A percentile compares a stretch with the other conserved stretches of the same genome.
These are phyloP conservation scores for Polymixis lichenea DNA, from an alignment of 2,888 invertebrate species.

Conservation along the genomic window DNA sequence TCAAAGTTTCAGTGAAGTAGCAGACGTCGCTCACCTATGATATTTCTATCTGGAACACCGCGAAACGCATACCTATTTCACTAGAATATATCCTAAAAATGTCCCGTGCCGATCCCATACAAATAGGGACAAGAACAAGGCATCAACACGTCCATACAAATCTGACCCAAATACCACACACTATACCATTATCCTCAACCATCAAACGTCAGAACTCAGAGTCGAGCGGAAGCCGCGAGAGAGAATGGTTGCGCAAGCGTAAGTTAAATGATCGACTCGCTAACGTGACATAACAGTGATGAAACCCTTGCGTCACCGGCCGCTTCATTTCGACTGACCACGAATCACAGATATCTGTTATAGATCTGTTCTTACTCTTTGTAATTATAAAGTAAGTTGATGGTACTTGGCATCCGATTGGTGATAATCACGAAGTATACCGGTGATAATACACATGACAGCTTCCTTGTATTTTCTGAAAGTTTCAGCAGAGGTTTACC, in stretches of 20 bases:
- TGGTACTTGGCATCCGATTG: neutral
- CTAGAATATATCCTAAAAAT: neutral
- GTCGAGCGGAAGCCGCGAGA: constrained; percentile 60
- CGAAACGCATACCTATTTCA: too few species aligned
- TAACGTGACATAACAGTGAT: constrained; percentile 67
- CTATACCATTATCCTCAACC: constrained; percentile 2
- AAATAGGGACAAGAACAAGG: neutral
- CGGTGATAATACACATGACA: neutral
- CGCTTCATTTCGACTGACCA: constrained; percentile 41
- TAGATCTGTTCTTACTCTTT: constrained; percentile 32
- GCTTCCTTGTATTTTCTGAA: neutral
- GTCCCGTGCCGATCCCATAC: neutral
- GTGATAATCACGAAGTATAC: neutral
- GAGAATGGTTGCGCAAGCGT: constrained; percentile 55
- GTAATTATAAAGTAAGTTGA: constrained; percentile 1
- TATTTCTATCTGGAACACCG: neutral
- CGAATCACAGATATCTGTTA: constrained; percentile 16
- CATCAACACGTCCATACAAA: neutral
- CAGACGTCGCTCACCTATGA: neutral
- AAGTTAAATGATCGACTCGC: constrained; percentile 54
- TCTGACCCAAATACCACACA: constrained; percentile 31
- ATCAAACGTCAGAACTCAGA: constrained; percentile 2
- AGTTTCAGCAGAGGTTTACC: too few species aligned
- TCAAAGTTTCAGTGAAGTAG: neutral
- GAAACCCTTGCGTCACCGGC: constrained; percentile 66